Evolutionary conservation across 2,888 invertebrate species (phyloP), one percentile per base, ranked within the genome.

Genomic region (Drosophila yooni): DNA sequence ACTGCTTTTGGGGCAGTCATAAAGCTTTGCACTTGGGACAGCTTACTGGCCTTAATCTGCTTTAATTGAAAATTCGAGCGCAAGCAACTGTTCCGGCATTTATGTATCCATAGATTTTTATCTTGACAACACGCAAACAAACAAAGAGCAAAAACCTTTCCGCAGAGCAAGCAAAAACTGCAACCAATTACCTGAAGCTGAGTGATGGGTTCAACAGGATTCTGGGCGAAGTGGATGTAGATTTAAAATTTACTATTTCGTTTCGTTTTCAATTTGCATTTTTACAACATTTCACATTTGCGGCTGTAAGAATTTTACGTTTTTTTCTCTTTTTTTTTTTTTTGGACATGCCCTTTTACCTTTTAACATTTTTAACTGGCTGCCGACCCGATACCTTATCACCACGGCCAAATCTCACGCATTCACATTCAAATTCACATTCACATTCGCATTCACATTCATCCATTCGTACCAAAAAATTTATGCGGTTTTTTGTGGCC

Each of bases 261-360:
- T 40, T 65, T 71, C 65, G 69, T 74, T 83, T 89, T 86, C 89
- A 89, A 86, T 86, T 86, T 86, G 82, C 84, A 89, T 89, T 83
- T 86, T 89, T 83, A 79, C 81, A 60, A 81, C 74, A 71, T 74
- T 80, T 69, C 61, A 65, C 70, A 78, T 81, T 73, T 66, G 61
- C 40, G 53, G 60, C 53, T 36, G 51, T 21, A 21, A 25, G 29
- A n/a, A 13, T 7, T 50, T 40, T 34, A 13, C 8, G 0, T 46
- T 43, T 21, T 11, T 13, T 43, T 31, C 25, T 53, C 13, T 6
- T 36, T 46, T 25, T 15, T 31, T 13, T 62, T 36, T 18, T 31
- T 11, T 52, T 34, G 46, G 67, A 8, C 51, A 18, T 51, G 29
- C 34, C 38, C 70, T 67, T 53, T 83, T 68, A 83, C 76, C 79